phyloP scores from a whole-genome alignment of 1,140 invertebrate genomes.

The Belonocnema kinseyi region DNA sequence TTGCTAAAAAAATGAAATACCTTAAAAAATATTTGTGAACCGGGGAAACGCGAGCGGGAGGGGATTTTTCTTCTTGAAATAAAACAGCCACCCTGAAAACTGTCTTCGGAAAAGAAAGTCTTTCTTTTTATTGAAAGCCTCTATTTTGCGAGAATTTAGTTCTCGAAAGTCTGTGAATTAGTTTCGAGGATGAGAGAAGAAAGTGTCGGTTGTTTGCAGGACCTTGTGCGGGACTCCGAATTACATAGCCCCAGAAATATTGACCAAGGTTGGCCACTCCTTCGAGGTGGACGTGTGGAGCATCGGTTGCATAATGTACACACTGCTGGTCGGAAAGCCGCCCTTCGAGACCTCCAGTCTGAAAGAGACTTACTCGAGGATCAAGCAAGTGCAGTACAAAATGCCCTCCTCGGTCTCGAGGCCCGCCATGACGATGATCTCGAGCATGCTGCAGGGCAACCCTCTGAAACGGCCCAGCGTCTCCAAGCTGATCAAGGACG shows the following conservation, averaged over 20 bases:
- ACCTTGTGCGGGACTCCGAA: constrained; percentile 98
- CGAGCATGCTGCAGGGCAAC: constrained; percentile 88
- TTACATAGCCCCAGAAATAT: constrained; percentile 97
- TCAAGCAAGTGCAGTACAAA: constrained; percentile 94
- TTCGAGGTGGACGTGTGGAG: constrained; percentile 99
- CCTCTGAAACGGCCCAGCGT: constrained; percentile 89
- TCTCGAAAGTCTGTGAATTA: no score
- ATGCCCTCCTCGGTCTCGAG: constrained; percentile 84
- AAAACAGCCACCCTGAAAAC: no score
- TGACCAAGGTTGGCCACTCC: constrained; percentile 95
- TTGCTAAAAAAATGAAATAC: no score
- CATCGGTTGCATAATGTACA: constrained; percentile 97
- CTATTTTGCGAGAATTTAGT: no score
- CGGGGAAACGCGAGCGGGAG: no score
- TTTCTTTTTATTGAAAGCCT: no score
- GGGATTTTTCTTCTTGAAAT: no score
- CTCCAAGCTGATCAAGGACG: constrained; percentile 84
- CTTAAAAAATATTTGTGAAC: no score
- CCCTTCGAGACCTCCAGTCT: constrained; percentile 95
- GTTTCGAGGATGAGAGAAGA: no score
- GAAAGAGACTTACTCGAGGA: constrained; percentile 93
- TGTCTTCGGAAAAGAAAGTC: no score
- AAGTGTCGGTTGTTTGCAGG: constrained; percentile 51
- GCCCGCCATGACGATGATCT: constrained; percentile 87
- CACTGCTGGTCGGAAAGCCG: constrained; percentile 93